phyloP scores from a whole-genome alignment of 2,113 vertebrate species.

The Diglossa brunneiventris region DNA sequence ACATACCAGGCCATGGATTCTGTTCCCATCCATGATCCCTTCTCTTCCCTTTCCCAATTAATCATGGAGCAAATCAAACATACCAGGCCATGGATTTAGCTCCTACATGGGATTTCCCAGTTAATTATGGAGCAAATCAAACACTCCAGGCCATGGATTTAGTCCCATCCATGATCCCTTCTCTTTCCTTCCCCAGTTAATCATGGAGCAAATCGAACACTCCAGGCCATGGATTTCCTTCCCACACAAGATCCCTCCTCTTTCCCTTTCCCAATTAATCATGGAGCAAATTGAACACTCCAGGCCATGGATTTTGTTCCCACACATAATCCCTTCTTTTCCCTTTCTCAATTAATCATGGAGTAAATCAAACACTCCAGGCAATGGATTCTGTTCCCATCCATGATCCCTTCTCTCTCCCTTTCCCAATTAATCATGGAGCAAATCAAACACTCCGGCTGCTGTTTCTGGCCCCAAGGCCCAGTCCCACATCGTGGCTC shows the following conservation, averaged over 20 bases:
- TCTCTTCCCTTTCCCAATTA: background rate
- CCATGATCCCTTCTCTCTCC: background rate
- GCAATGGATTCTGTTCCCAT: background rate
- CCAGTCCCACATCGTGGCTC: background rate
- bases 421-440: background rate
- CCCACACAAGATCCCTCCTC: background rate
- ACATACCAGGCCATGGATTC: background rate
- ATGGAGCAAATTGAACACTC: background rate
- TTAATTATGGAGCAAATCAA: background rate
- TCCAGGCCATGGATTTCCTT: background rate
- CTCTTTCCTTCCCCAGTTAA: background rate
- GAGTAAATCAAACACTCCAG: rapidly evolving
- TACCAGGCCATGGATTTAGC: background rate
- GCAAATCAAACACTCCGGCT: background rate
- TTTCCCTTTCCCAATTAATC: background rate
- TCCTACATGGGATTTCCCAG: background rate
- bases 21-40: background rate
- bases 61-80: rapidly evolving
- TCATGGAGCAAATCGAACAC: rapidly evolving
- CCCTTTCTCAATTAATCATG: rapidly evolving
- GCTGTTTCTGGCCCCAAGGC: background rate
- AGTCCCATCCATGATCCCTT: rapidly evolving
- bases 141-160: background rate
- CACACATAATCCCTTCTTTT: background rate
- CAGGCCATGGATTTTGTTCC: background rate